A percentile compares a stretch with the other conserved stretches of the same genome.
These are phyloP conservation scores for Eulithis prunata DNA, from an alignment of 2,888 invertebrate species.

Conservation along the genomic window DNA sequence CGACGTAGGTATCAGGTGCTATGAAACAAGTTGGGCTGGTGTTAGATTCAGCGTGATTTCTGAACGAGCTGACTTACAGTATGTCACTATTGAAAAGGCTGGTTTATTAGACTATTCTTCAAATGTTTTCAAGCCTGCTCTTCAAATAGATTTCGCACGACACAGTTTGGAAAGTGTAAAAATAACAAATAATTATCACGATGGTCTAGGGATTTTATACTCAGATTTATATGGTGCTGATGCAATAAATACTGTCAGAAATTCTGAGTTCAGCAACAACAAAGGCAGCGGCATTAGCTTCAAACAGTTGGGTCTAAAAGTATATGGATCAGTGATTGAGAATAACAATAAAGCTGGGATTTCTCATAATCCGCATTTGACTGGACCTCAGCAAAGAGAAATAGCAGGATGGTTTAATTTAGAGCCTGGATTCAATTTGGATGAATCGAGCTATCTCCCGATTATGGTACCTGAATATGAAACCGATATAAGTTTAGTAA, in stretches of 20 bases:
- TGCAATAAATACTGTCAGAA: slow-evolving; percentile 91
- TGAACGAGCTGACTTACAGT: slow-evolving; percentile 93
- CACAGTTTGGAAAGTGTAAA: slow-evolving; percentile 93
- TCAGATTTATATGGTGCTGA: slow-evolving; percentile 96
- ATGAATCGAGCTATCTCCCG: slow-evolving; percentile 89
- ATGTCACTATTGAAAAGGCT: slow-evolving; percentile 94
- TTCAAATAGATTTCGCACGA: slow-evolving; percentile 94
- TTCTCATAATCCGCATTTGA: slow-evolving; percentile 95
- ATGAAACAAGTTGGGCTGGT: slow-evolving; percentile 97
- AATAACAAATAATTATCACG: slow-evolving; percentile 93
- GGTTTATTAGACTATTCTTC: slow-evolving; percentile 97
- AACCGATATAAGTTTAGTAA: slow-evolving; percentile 85
- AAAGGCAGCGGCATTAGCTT: slow-evolving; percentile 95
- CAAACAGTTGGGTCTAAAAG: slow-evolving; percentile 93
- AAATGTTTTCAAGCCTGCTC: slow-evolving; percentile 93
- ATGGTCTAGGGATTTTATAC: slow-evolving; percentile 96
- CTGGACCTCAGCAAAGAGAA: slow-evolving; percentile 93
- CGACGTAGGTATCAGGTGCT: slow-evolving; percentile 95
- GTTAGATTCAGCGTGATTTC: slow-evolving; percentile 95
- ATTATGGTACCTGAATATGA: slow-evolving; percentile 88
- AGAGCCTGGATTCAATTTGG: slow-evolving; percentile 86
- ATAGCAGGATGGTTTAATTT: slow-evolving; percentile 95
- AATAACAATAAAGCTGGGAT: slow-evolving; percentile 95
- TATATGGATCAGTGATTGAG: slow-evolving; percentile 91
- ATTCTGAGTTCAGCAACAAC: slow-evolving; percentile 93